Percentiles rank a stretch among this genome's conserved stretches.
Conservation (phyloP, 2,113 vertebrate species). For the Solea solea region DNA sequence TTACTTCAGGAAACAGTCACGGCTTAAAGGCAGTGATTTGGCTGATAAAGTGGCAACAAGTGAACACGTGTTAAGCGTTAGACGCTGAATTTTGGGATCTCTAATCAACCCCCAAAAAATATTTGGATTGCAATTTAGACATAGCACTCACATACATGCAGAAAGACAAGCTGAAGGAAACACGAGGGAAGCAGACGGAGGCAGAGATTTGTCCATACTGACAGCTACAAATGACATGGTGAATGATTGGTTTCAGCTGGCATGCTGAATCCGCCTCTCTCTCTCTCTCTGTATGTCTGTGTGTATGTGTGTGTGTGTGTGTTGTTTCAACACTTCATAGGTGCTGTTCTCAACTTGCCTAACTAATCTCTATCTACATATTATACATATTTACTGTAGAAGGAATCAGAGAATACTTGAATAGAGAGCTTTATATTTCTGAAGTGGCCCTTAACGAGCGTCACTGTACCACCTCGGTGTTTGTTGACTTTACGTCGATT, state of each 20-base stretch:
- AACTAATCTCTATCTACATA: slow-evolving; percentile 5
- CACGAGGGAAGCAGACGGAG: slow-evolving; percentile 20
- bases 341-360: slow-evolving; percentile 26
- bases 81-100: too few relatives aligned
- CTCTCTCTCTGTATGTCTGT: slow-evolving; percentile 23
- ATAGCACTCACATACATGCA: neutral
- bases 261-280: slow-evolving; percentile 43
- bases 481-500: neutral
- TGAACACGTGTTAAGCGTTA: too few relatives aligned
- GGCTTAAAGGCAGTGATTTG: too few relatives aligned
- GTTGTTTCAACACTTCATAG: slow-evolving; percentile 46
- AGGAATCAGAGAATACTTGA: neutral
- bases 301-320: slow-evolving; percentile 22
- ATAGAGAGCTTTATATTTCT: too few relatives aligned
- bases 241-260: slow-evolving; percentile 67
- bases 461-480: too few relatives aligned
- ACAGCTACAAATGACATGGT: slow-evolving; percentile 60
- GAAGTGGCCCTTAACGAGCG: too few relatives aligned
- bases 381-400: slow-evolving; percentile 9
- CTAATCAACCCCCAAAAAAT: too few relatives aligned
- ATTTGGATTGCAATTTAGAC: too few relatives aligned
- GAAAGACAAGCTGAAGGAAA: slow-evolving; percentile 23
- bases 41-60: too few relatives aligned
- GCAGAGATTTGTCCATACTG: slow-evolving; percentile 44
- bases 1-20: too few relatives aligned